Conservation (phyloP, 2,888 invertebrate species). For the Tholera decimalis region DNA sequence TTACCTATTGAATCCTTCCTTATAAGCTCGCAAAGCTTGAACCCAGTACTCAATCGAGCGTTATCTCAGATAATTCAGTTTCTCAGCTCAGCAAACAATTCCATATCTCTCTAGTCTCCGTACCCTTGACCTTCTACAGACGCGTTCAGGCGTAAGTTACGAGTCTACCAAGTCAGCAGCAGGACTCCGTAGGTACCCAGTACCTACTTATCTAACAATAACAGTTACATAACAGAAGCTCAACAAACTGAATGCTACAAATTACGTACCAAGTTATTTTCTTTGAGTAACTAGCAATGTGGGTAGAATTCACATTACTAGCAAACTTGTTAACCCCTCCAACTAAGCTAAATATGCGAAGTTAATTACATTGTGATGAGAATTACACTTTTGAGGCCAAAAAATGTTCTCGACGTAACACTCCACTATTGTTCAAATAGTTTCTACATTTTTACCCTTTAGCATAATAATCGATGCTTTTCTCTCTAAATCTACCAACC, state of each 20-base stretch:
- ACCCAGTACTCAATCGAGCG: neutral
- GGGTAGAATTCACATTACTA: too few species aligned
- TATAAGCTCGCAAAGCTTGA: neutral
- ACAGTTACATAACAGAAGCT: conserved; percentile 2
- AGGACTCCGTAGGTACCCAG: conserved; percentile 4
- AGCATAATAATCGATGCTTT: too few species aligned
- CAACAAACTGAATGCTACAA: neutral
- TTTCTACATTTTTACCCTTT: too few species aligned
- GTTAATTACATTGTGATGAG: too few species aligned
- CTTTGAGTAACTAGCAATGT: too few species aligned
- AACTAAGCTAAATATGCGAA: too few species aligned
- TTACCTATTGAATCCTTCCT: neutral
- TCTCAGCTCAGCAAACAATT: conserved; percentile 30
- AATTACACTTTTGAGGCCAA: neutral
- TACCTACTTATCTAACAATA: conserved; percentile 7
- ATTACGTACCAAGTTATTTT: too few species aligned
- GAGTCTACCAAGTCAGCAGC: conserved; percentile 32
- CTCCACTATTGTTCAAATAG: too few species aligned
- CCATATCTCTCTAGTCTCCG: conserved; percentile 24
- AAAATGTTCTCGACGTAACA: too few species aligned
- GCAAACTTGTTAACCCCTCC: too few species aligned
- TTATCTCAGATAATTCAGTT: neutral
- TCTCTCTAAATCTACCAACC: too few species aligned
- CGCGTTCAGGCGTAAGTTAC: conserved; percentile 35
- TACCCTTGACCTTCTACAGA: conserved; percentile 38